A percentile compares a stretch with the other conserved stretches of the same genome.
phyloP scores from a whole-genome alignment of 2,888 invertebrate genomes.

The Hydrotaea cyrtoneurina region DNA sequence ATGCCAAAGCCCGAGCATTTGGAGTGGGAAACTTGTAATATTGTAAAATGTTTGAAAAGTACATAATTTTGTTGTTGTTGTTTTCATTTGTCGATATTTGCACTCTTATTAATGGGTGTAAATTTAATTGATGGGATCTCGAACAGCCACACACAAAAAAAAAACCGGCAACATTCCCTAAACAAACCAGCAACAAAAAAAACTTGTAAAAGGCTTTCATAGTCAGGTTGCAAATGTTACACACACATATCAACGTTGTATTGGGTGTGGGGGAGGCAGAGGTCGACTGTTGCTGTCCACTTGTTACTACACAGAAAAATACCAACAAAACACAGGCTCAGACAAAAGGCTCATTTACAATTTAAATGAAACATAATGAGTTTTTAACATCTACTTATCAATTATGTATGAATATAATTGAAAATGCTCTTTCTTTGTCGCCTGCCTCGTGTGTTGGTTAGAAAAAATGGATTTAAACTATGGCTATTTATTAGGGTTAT shows the following conservation, averaged over 20 bases:
- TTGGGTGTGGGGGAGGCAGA: no score
- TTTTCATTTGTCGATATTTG: conserved; percentile 1
- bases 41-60: background rate
- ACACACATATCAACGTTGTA: no score
- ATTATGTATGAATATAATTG: conserved; percentile 61
- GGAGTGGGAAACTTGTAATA: background rate
- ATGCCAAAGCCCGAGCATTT: background rate
- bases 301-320: background rate
- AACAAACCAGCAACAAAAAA: background rate
- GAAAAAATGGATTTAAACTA: conserved; percentile 23
- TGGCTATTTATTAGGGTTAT: conserved; percentile 51
- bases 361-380: conserved; percentile 55
- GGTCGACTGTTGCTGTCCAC: background rate
- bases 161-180: no score
- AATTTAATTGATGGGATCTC: conserved; percentile 39
- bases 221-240: no score
- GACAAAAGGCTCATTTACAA: conserved; percentile 38
- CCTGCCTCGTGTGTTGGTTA: conserved; percentile 24
- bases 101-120: conserved; percentile 38
- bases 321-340: background rate
- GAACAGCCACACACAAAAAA: background rate
- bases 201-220: no score
- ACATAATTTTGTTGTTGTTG: background rate
- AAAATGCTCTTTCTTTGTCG: conserved; percentile 34
- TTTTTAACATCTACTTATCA: conserved; percentile 60